Base-by-base conservation (phyloP, 2,888 invertebrate species). In the Mimumesa dahlbomi region DNA sequence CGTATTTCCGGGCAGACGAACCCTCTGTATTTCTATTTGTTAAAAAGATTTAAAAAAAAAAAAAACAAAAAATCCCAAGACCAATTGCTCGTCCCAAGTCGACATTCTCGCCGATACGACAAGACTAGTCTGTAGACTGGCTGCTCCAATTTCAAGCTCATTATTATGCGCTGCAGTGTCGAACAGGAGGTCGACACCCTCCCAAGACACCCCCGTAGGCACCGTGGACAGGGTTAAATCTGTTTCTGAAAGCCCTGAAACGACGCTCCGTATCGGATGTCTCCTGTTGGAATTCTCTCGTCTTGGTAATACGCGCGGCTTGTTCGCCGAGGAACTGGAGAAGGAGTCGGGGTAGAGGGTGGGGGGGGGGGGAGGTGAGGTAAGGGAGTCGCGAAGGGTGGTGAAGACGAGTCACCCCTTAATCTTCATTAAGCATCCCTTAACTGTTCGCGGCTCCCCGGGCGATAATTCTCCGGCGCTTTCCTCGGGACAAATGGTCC, bases 351-450 rank as follows among this genome's bases (percentile, higher is more conserved):
- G 40, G 61, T 21, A 22, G 4, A 11, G 11, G 7, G 9, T n/a
- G 49, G 48, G 31, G 22, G 3, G 16, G 34, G 13, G 9, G 38
- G 25, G 9, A 11, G 25, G 29, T 31, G 13, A 25, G n/a, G n/a
- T n/a, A 9, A 6, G 34, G 38, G 36, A 42, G 29, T 46, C 22
- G 16, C 25, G 46, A 9, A 57, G 11, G 18, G 40, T 21, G 58
- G 71, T 45, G 50, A 73, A 69, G 72, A 70, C 78, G 73, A 75
- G 74, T 66, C 76, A 81, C 77, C 77, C 79, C 82, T 80, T 82
- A 82, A 82, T 82, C 82, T 82, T 80, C 82, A 82, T 82, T 82
- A 76, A 74, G 74, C 74, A 69, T 81, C 78, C 72, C 80, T 75
- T 80, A 82, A 81, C 79, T 70, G 76, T 73, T 76, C 78, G 80